Base-by-base conservation (phyloP, 30 jellyfish, hydroid and myxozoan genomes). In the Turritopsis rubra region DNA sequence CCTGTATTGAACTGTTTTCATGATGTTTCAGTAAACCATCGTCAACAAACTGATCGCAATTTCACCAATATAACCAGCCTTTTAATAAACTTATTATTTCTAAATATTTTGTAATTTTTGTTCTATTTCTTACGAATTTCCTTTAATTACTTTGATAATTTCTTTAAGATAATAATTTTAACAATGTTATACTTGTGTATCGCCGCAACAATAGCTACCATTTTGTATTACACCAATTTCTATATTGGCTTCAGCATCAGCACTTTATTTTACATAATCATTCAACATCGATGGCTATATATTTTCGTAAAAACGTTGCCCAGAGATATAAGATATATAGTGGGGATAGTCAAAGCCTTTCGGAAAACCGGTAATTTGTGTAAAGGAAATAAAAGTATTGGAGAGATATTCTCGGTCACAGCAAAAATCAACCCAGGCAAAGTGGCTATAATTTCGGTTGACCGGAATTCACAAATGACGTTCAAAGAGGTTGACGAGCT, bases 381-480 rank as follows among this genome's bases (percentile, higher is more conserved):
- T 0, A 80, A 80, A 65, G 84, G 13, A 16, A 53, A 83, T 25
- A 80, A 80, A 80, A 26, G 28, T 9, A 1, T 80, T 0, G 28
- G 29, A 22, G 87, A 80, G 24, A 19, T 53, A 28, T 80, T 80
- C 25, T 28, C 65, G n/a, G 66, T 52, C 18, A 80, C 84, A 18
- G 87, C 83, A 7, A 80, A 80, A 53, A 80, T 21, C 21, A 52
- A 21, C 41, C 87, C 84, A 16, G 26, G 53, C 52, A 52, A 60
- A 65, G 17, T 65, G 16, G 87, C 87, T 22, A 24, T 80, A 7
- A 65, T 80, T 26, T n/a, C 28, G 26, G 87, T 31, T 52, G 87
- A 80, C 8, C 65, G 85, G 4, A 65, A 60, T 17, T 18, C 0
- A 70, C 52, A 23, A 22, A 22, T 53, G 16, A 80, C 87, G 0